Evolutionary conservation across 2,797 vertebrate genomes (phyloP), one percentile per base, ranked within the genome.

Genomic region (Apodemus agrarius): DNA sequence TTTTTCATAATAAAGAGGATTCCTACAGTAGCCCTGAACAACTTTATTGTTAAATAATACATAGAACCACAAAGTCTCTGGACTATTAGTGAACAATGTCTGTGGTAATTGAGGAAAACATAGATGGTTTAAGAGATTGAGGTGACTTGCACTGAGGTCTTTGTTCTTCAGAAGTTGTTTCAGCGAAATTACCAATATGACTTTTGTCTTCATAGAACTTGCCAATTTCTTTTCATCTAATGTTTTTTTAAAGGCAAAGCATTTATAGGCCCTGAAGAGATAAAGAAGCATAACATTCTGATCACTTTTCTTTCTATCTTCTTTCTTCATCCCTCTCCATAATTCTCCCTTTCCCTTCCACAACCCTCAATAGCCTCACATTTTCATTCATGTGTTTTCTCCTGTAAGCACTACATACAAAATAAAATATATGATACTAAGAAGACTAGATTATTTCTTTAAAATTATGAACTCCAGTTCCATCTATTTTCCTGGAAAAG

Each of bases 1-100:
- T 4, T 91, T 96, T 95, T 59, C 72, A 78, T 97, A 72, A 37
- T 90, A 21, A 78, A 90, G 21, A 34, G 29, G 93, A 67, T 9
- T 69, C 29, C 90, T 90, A 0, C 3, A 57, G 2, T 61, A 2
- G 79, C 21, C 14, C 24, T 85, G 40, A 95, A 54, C 37, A 93
- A 52, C 21, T 90, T 65, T 37, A n/a, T 92, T 92, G 24, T 37
- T 1, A 16, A 89, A 29, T 8, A 29, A 31, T 63, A 63, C 85
- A 1, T n/a, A 17, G 6, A 74, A 7, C 65, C 46, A 52, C 46
- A 40, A 14, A 80, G 31, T 91, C 40, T 90, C 12, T 59, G 61
- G 29, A 78, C 34, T 16, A 11, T 83, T 26, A 82, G 0, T 34
- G 1, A 91, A 83, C 31, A 90, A 26, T 92, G 43, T 61, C 24